Evolutionary conservation across 1,140 invertebrate genomes (phyloP).

Genomic region (roundworm (Caenorhabditis elegans)): DNA sequence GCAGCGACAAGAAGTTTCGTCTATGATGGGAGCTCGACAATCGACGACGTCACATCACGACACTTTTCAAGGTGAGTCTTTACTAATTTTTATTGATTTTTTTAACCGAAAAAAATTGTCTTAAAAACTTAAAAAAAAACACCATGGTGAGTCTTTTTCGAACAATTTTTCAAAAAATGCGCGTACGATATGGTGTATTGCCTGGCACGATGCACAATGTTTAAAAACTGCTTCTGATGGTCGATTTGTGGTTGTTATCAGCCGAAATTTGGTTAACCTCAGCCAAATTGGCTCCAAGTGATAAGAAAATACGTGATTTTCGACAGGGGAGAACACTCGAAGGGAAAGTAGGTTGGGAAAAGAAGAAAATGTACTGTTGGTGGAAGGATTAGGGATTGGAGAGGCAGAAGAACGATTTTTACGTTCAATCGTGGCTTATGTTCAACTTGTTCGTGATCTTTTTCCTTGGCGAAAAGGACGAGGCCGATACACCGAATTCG

Average conservation of each 20-base stretch:
- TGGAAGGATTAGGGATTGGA: neutral
- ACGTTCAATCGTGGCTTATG: neutral
- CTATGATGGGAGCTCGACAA: conserved; percentile 32
- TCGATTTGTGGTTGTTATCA: too few species aligned
- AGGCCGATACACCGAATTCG: too few species aligned
- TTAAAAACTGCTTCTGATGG: too few species aligned
- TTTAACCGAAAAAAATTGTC: neutral
- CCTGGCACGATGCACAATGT: too few species aligned
- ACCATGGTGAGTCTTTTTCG: too few species aligned
- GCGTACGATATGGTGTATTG: too few species aligned
- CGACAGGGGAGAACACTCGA: neutral
- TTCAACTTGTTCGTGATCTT: neutral
- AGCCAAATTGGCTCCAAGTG: neutral
- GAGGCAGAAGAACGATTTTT: neutral
- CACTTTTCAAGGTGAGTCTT: conserved; percentile 17
- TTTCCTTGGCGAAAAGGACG: too few species aligned
- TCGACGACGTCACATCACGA: conserved; percentile 16
- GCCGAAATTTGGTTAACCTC: too few species aligned
- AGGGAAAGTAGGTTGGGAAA: neutral
- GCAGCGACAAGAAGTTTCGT: neutral
- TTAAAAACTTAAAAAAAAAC: too few species aligned
- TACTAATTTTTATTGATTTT: too few species aligned
- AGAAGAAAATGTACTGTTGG: neutral
- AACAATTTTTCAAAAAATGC: too few species aligned
- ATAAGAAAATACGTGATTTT: neutral